A percentile compares a stretch with the other conserved stretches of the same genome.
Evolutionary conservation across 2,113 vertebrate genomes (phyloP).

Genomic region (Chaetodon trifascialis): DNA sequence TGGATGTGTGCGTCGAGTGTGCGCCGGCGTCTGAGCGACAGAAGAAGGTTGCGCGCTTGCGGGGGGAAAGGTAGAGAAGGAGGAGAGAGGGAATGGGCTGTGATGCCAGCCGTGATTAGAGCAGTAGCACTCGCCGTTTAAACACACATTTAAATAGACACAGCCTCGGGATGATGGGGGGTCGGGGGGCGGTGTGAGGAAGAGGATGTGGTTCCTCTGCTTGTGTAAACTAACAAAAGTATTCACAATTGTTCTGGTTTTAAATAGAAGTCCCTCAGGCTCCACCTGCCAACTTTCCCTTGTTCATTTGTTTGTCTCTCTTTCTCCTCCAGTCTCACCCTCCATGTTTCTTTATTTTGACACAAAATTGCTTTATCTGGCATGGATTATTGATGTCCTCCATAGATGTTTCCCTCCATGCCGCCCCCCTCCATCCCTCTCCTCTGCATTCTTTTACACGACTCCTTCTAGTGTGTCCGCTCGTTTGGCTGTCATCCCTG

Average conservation of each 20-base stretch:
- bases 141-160: slow-evolving; percentile 80
- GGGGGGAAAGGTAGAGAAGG: slow-evolving; percentile 19
- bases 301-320: slow-evolving; percentile 49
- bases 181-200: slow-evolving; percentile 7
- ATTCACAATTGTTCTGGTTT: slow-evolving; percentile 74
- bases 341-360: slow-evolving; percentile 43
- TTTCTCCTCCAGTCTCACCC: slow-evolving; percentile 3
- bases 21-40: slow-evolving; percentile 44
- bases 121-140: slow-evolving; percentile 69
- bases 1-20: slow-evolving; percentile 23
- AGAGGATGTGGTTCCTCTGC: slow-evolving; percentile 61
- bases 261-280: slow-evolving; percentile 73
- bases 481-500: slow-evolving; percentile 54
- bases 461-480: slow-evolving; percentile 43
- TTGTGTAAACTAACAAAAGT: slow-evolving; percentile 72
- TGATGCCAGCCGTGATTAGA: slow-evolving; percentile 80
- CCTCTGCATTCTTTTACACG: slow-evolving; percentile 38
- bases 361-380: slow-evolving; percentile 64
- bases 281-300: slow-evolving; percentile 62
- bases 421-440: slow-evolving; percentile 10
- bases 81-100: slow-evolving; percentile 34
- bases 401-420: slow-evolving; percentile 21
- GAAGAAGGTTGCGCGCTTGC: slow-evolving; percentile 59
- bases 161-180: slow-evolving; percentile 55
- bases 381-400: slow-evolving; percentile 73